Conservation (phyloP, 1,140 invertebrate genomes). For the Galleria mellonella region DNA sequence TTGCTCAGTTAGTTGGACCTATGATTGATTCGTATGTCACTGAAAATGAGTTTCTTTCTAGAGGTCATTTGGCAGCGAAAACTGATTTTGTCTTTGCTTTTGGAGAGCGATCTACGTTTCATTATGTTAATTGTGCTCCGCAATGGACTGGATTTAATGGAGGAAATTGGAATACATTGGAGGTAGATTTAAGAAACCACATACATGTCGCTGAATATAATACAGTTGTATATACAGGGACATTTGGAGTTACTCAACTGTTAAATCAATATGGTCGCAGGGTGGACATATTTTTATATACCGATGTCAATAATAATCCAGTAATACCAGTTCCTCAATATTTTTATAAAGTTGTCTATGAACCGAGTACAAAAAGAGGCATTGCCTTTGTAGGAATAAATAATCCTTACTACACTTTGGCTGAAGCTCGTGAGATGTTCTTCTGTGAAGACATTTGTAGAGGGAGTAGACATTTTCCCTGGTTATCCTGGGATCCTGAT, state of each 20-base stretch:
- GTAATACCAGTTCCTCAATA: slow-evolving; percentile 65
- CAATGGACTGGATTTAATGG: slow-evolving; percentile 80
- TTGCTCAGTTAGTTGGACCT: slow-evolving; percentile 37
- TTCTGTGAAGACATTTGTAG: slow-evolving; percentile 55
- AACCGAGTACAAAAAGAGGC: slow-evolving; percentile 25
- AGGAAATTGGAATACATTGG: slow-evolving; percentile 78
- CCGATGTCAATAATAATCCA: slow-evolving; percentile 46
- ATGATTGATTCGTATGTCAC: slow-evolving; percentile 37
- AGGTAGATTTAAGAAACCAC: slow-evolving; percentile 60
- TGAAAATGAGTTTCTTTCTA: slow-evolving; percentile 60
- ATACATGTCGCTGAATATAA: slow-evolving; percentile 41
- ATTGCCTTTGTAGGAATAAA: slow-evolving; percentile 55
- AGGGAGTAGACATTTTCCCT: slow-evolving; percentile 27
- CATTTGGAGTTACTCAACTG: slow-evolving; percentile 61
- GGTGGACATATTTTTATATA: slow-evolving; percentile 63
- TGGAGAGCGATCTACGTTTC: slow-evolving; percentile 79
- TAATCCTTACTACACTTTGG: slow-evolving; percentile 37
- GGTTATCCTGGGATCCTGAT: slow-evolving; percentile 54
- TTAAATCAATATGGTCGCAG: slow-evolving; percentile 46
- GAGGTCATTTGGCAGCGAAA: slow-evolving; percentile 81
- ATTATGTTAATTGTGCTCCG: slow-evolving; percentile 79
- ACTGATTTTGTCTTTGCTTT: slow-evolving; percentile 79
- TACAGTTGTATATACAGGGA: slow-evolving; percentile 74
- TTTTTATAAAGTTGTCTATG: slow-evolving; percentile 47
- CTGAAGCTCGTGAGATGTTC: slow-evolving; percentile 35